Conservation (phyloP, 2,888 invertebrate genomes). For the Salpingus planirostris region DNA sequence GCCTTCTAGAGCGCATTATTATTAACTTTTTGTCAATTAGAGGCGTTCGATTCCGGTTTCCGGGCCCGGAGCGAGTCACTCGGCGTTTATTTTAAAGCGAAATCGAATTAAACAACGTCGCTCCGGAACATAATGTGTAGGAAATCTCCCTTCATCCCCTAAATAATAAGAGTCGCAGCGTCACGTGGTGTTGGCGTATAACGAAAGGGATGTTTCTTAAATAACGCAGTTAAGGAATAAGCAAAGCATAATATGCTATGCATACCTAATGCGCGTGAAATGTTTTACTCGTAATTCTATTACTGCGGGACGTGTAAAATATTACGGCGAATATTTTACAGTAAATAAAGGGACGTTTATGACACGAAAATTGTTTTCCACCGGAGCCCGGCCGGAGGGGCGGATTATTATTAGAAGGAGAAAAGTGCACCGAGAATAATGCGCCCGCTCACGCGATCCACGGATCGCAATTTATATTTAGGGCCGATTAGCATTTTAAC, state of each 20-base stretch:
- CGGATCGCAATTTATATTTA: too few relatives aligned
- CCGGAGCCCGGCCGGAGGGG: too few relatives aligned
- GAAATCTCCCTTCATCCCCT: constrained; percentile 21
- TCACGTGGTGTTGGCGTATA: not conserved
- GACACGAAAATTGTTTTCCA: constrained; percentile 18
- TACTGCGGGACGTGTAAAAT: constrained; percentile 19
- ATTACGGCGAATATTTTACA: constrained; percentile 22
- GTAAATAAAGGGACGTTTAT: constrained; percentile 20
- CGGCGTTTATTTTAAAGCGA: constrained; percentile 17
- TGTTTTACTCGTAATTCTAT: constrained; percentile 35
- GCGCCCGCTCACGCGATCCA: too few relatives aligned
- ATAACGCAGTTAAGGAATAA: constrained; percentile 24
- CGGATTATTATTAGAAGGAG: too few relatives aligned
- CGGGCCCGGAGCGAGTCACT: not conserved
- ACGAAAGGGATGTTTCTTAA: constrained; percentile 2
- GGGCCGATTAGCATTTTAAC: too few relatives aligned
- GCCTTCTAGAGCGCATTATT: not conserved
- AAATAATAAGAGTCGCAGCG: not conserved
- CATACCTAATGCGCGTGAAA: constrained; percentile 36
- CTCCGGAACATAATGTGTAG: constrained; percentile 25
- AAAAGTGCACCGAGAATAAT: too few relatives aligned
- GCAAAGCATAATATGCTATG: constrained; percentile 32
- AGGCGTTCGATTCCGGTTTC: not conserved
- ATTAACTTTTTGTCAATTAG: not conserved
- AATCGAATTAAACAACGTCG: constrained; percentile 28